Base-by-base conservation (phyloP, 2,113 vertebrate species). In the Rhea americana region DNA sequence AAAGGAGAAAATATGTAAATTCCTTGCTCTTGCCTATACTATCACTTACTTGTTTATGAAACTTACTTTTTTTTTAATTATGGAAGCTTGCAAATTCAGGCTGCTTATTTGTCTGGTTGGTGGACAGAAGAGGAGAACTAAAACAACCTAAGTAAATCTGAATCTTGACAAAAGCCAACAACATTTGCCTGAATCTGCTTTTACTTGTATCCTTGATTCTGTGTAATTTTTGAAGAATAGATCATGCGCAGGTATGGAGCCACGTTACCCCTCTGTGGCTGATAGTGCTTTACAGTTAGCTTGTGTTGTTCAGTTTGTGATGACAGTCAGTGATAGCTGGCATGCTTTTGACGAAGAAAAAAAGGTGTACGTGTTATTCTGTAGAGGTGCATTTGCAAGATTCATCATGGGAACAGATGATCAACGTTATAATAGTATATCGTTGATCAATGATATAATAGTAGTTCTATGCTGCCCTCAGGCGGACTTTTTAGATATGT, bases 401-500 rank as follows among this genome's bases (percentile, higher is more conserved):
- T 55, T 55, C 53, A 28, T 16, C 53, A 16, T 35, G 35, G 35
- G 35, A 35, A 35, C 35, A 5, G 35, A 35, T 35, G 35, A 35
- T 35, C 35, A 35, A 35, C 35, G 35, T 35, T 35, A 35, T 35
- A 35, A 35, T 35, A 35, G 35, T 35, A 35, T 35, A 35, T 35
- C 35, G 35, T 35, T 35, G 35, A 35, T 35, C 35, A 35, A 35
- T 35, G 35, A 35, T 35, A 21, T 61, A 1, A 35, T 56, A 1
- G 45, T 18, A 59, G 28, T 32, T 39, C 93, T 45, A 8, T 51
- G 77, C 89, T 91, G 95, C 93, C 95, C 94, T 87, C 95, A 7
- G 12, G 47, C 5, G 95, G 84, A 2, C 13, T 1, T 19, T 24
- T 26, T 2, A 15, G 68, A 37, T 67, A 86, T 2, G 28, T 0